Conservation (phyloP, 2,113 vertebrate species). For the Ursus arctos region DNA sequence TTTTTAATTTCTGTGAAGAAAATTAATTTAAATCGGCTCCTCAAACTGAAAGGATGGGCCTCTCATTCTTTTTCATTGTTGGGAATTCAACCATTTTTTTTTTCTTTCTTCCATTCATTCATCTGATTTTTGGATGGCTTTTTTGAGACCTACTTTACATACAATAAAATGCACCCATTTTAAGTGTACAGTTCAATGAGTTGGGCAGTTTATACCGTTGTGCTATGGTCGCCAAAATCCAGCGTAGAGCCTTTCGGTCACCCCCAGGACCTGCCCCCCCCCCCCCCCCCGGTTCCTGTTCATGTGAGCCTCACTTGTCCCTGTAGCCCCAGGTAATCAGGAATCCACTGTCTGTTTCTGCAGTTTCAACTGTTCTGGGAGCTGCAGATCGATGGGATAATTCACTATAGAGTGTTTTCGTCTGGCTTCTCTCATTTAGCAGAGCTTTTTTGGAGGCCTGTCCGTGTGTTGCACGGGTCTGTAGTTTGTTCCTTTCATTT, state of each 20-base stretch:
- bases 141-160: not conserved
- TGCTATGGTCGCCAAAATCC: not conserved
- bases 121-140: not conserved
- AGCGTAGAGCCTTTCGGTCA: not conserved
- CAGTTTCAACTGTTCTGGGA: not conserved
- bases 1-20: not conserved
- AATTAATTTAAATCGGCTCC: not conserved
- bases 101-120: not conserved
- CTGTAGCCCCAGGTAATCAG: not conserved
- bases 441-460: not conserved
- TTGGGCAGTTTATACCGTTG: not conserved
- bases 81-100: not conserved
- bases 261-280: not conserved
- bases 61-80: not conserved
- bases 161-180: not conserved
- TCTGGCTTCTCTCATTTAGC: not conserved
- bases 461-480: fast-evolving
- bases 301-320: fast-evolving
- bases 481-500: not conserved
- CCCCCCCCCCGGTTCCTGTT: fast-evolving
- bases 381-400: fast-evolving
- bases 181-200: not conserved
- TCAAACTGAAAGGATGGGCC: not conserved
- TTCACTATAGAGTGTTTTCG: fast-evolving
- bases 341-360: not conserved